Evolutionary conservation across 2,797 vertebrate species (phyloP), one percentile per base, ranked within the genome.

Genomic region (Scolopax rusticola): DNA sequence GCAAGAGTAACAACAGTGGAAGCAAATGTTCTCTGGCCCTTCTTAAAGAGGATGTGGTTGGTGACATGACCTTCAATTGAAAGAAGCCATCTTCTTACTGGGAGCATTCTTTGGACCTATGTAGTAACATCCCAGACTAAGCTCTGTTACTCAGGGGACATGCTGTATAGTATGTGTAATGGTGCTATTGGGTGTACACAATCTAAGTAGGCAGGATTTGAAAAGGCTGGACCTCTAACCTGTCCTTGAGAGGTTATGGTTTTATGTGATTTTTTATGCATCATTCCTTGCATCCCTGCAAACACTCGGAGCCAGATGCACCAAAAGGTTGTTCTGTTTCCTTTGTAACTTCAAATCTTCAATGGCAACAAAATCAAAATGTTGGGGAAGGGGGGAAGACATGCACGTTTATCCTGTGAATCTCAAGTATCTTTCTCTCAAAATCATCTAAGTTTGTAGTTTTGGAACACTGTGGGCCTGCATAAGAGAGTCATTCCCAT

Each of bases 401-500:
- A 2, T 63, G 11, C 32, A 65, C 4, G 2, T 65, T 85, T 67
- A 32, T 87, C 36, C 48, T 56, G 17, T 87, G 48, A 65, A 19
- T 70, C 45, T 70, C 6, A 3, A 15, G 43, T 8, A 2, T 38
- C 45, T 84, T 71, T 32, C 70, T 65, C 15, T 80, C 20, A 63
- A 61, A 79, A 70, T 70, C 23, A 67, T 12, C 60, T 15, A 17
- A 57, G 18, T n/a, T 71, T 59, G 38, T n/a, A 28, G 19, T 43
- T 87, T 65, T 38, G 47, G 23, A 84, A 6, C 19, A 18, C 41
- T 28, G 27, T 43, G 17, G 11, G 8, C 69, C 64, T 70, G 8
- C 2, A 0, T 54, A 51, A 70, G 50, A 5, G 9, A 33, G 28
- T 70, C 50, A 12, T 63, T 81, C 40, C 17, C 9, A 0, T 28